Evolutionary conservation across 2,888 invertebrate genomes (phyloP).

Genomic region (Drosophila monieri): DNA sequence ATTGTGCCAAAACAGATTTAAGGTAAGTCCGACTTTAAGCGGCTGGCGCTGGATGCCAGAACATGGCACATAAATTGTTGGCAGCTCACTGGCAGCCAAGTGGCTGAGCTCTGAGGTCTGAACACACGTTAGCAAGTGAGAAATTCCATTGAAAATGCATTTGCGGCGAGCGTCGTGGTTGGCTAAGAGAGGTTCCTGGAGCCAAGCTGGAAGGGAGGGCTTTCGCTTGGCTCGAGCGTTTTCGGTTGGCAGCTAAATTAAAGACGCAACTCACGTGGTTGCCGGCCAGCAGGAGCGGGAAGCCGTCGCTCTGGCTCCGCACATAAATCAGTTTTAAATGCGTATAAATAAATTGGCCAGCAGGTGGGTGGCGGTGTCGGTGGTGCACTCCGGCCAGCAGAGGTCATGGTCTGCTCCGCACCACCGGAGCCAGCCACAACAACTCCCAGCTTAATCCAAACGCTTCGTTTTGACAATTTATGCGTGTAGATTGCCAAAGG

Average conservation of each 20-base stretch:
- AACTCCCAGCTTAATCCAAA: conserved; percentile 60
- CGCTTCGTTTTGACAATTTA: conserved; percentile 71
- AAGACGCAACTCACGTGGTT: conserved; percentile 67
- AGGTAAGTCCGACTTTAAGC: conserved; percentile 43
- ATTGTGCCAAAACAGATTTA: conserved; percentile 61
- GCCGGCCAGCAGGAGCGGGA: conserved; percentile 9
- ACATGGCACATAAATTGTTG: conserved; percentile 66
- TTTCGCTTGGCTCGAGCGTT: conserved; percentile 14
- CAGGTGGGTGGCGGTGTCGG: conserved; percentile 44
- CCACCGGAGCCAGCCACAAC: conserved; percentile 10
- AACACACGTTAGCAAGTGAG: conserved; percentile 47
- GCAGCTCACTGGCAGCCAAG: conserved; percentile 43
- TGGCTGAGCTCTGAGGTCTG: conserved; percentile 17
- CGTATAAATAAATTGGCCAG: conserved; percentile 73
- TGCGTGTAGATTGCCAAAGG: conserved; percentile 45
- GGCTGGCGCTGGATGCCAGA: conserved; percentile 5
- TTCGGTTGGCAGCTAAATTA: conserved; percentile 60
- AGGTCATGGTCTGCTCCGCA: conserved; percentile 30
- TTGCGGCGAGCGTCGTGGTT: conserved; percentile 59
- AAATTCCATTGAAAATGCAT: conserved; percentile 74
- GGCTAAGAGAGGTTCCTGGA: conserved; percentile 3
- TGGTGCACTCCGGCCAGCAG: conserved; percentile 20
- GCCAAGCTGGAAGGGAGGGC: conserved; percentile 2
- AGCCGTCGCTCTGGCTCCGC: conserved; percentile 50
- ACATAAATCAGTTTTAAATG: conserved; percentile 76